Evolutionary conservation across 2,888 invertebrate genomes (phyloP), one percentile per base, ranked within the genome.

Genomic region (Escarpia spicata): DNA sequence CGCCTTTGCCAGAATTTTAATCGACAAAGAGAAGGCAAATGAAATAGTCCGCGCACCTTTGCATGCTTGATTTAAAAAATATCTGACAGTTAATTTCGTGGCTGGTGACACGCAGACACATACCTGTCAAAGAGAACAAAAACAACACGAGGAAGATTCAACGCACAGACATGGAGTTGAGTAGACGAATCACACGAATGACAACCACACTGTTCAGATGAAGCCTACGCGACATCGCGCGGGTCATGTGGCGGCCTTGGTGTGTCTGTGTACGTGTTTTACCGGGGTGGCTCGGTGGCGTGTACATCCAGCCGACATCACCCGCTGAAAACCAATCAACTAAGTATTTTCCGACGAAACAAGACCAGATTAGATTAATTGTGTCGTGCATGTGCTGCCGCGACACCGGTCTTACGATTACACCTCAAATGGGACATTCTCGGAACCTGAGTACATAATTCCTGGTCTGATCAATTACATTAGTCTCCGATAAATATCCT

Each of bases 31-130:
- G 26, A 75, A 26, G 75, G 6, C 19, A n/a, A 75, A 15, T 75
- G 75, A 75, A 75, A 75, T 75, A 75, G 75, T 26, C 75, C 75
- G 19, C 75, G 75, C 52, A 52, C 52, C 2, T 52, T 52, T 15
- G 52, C 52, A 15, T 52, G 52, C 6, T 75, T 26, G 26, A 75
- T 75, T 75, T 75, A 75, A n/a, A n/a, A 75, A 75, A 6, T n/a
- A 26, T 75, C 75, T 75, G 75, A 75, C 75, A 75, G 75, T 75
- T 75, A 75, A 75, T 75, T 26, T 75, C 75, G 75, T 75, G 75
- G 75, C 26, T 75, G n/a, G n/a, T 75, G 75, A n/a, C 75, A 75
- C 26, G 75, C 75, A 26, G 4, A 75, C 75, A n/a, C 15, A 52
- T 2, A 52, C 10, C 52, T n/a, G n/a, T 75, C 75, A 75, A 26